phyloP scores from a whole-genome alignment of 2,888 invertebrate species.

The Palloptera scutellata region DNA sequence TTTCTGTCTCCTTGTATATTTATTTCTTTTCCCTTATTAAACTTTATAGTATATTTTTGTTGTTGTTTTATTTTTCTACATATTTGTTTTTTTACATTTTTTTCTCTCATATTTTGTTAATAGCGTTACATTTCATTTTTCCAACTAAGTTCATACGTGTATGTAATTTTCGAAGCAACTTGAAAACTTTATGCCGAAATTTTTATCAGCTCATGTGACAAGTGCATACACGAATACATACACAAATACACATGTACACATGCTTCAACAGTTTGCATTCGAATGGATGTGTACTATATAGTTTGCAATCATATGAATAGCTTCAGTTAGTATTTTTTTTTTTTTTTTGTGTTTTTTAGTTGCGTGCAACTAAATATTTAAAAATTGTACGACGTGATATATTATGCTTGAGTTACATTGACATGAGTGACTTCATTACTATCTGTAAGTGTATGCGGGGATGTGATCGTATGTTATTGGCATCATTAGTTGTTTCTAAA shows the following conservation, averaged over 20 bases:
- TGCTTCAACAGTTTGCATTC: neutral
- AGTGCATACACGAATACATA: conserved; percentile 27
- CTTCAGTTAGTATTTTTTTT: conserved; percentile 1
- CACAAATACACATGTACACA: neutral
- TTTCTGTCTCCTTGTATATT: too few relatives aligned
- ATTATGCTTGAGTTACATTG: neutral
- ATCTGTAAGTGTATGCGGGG: conserved; percentile 2
- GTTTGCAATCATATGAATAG: too few relatives aligned
- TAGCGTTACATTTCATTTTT: too few relatives aligned
- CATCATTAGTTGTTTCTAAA: neutral
- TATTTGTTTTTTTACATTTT: too few relatives aligned
- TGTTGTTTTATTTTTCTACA: too few relatives aligned
- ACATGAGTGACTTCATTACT: conserved; percentile 10
- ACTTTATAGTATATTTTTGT: too few relatives aligned
- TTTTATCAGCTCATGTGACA: conserved; percentile 39
- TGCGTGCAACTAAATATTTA: neutral
- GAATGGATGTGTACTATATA: too few relatives aligned
- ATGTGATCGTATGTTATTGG: neutral
- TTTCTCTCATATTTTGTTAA: too few relatives aligned
- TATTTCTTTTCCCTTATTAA: too few relatives aligned
- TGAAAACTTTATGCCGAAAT: neutral
- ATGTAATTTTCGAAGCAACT: too few relatives aligned
- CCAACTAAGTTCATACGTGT: too few relatives aligned
- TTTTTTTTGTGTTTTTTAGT: neutral
- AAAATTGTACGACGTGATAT: neutral